Evolutionary conservation across 2,113 vertebrate species (phyloP).

Genomic region (Anhinga anhinga): DNA sequence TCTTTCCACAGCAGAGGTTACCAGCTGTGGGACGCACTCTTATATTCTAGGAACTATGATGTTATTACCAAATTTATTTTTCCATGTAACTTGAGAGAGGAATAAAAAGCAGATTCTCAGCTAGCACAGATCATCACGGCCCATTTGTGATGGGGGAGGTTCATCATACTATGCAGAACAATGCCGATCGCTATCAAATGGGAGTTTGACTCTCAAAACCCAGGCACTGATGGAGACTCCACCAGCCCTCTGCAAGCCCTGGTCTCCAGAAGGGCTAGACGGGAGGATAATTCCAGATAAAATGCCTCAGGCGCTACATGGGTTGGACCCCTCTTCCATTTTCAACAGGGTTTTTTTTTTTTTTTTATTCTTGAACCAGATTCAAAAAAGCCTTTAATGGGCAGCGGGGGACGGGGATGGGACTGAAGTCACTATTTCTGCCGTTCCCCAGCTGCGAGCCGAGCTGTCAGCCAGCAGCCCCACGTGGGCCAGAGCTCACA

Average conservation of each 20-base stretch:
- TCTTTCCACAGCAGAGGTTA: slow-evolving; percentile 24
- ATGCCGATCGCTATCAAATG: not conserved
- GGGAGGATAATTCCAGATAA: not conserved
- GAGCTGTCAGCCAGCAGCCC: not conserved
- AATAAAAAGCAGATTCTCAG: slow-evolving; percentile 43
- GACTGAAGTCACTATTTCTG: not conserved
- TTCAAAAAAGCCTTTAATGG: not conserved
- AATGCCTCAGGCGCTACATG: fast-evolving
- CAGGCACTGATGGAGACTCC: not conserved
- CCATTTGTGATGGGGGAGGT: not conserved
- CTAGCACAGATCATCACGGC: not conserved
- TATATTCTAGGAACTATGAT: slow-evolving; percentile 1
- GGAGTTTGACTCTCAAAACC: not conserved
- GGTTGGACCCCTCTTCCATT: not conserved
- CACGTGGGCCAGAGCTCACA: not conserved
- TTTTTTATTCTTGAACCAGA: not conserved
- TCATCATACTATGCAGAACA: not conserved
- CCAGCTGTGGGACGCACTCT: not conserved
- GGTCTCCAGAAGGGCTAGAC: not conserved
- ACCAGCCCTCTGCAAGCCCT: not conserved
- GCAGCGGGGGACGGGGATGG: fast-evolving
- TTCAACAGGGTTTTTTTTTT: not conserved
- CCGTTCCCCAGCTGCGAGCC: not conserved
- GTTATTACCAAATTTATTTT: slow-evolving; percentile 36
- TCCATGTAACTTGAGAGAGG: slow-evolving; percentile 41